Conservation (phyloP, 2,888 invertebrate species). For the Tenthredo mesomela region DNA sequence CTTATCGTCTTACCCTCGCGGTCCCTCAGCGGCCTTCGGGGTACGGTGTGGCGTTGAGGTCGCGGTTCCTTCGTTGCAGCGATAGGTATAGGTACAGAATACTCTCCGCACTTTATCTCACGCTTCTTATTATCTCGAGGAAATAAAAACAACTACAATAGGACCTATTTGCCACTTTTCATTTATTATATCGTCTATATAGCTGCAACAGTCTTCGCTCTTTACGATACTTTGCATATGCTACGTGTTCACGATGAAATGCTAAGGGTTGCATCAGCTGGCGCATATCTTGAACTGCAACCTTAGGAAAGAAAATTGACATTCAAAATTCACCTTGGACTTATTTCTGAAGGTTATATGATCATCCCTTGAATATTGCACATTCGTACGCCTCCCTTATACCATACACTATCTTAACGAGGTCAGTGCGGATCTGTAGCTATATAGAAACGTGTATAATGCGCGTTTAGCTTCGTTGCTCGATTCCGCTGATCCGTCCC, state of each 20-base stretch:
- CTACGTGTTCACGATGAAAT: not conserved
- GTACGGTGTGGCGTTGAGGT: not conserved
- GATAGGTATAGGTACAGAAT: slow-evolving; percentile 55
- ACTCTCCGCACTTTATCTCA: slow-evolving; percentile 25
- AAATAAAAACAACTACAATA: slow-evolving; percentile 19
- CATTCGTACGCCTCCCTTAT: not conserved
- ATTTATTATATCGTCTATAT: slow-evolving; percentile 5
- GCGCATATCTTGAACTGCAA: not conserved
- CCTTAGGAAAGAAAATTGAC: not conserved
- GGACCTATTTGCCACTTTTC: not conserved
- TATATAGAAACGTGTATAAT: slow-evolving; percentile 20
- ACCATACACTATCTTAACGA: not conserved
- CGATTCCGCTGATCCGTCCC: not conserved
- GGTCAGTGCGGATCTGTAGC: not conserved
- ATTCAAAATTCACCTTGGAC: not conserved
- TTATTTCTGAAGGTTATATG: not conserved
- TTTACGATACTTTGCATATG: not conserved
- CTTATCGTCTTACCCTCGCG: slow-evolving; percentile 58
- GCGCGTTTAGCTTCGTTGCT: slow-evolving; percentile 21
- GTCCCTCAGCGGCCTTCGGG: slow-evolving; percentile 45
- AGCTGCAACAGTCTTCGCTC: slow-evolving; percentile 8
- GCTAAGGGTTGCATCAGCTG: not conserved
- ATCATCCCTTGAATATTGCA: not conserved
- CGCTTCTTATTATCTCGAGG: not conserved
- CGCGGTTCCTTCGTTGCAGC: slow-evolving; percentile 13